These are phyloP conservation scores for Cyclina sinensis DNA, from an alignment of 1,140 invertebrate species.

Conservation along the genomic window DNA sequence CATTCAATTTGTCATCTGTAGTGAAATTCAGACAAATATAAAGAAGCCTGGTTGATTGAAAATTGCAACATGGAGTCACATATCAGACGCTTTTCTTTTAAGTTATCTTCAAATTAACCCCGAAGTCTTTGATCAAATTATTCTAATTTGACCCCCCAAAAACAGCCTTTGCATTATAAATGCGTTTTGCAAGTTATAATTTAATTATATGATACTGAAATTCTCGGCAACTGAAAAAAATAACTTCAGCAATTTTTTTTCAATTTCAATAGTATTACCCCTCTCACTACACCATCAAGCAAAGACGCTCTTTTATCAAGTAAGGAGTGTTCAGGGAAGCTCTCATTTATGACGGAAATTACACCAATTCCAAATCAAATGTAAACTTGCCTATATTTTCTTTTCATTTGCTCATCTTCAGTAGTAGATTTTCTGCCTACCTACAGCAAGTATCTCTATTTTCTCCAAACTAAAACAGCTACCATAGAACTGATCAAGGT, in stretches of 20 bases:
- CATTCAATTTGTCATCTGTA: conserved; percentile 23
- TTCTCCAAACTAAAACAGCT: no score
- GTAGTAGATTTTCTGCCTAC: no score
- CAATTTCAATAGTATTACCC: background rate
- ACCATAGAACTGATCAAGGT: no score
- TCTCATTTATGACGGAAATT: no score
- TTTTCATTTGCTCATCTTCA: no score
- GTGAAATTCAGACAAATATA: background rate
- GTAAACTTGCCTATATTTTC: no score
- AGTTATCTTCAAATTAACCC: conserved; percentile 5
- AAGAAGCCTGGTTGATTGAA: background rate
- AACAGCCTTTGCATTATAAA: background rate
- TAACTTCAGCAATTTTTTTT: background rate
- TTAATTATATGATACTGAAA: background rate
- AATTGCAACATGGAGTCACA: background rate
- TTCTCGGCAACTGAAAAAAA: background rate
- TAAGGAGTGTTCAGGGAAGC: no score
- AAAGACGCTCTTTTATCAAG: no score
- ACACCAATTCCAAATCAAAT: no score
- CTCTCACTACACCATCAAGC: no score
- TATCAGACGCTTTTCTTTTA: conserved; percentile 15
- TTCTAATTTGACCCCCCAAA: conserved; percentile 6
- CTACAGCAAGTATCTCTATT: no score
- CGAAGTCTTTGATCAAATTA: background rate
- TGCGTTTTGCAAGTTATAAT: background rate